Conservation (phyloP, 2,797 vertebrate genomes). For the Hydrolagus colliei region DNA sequence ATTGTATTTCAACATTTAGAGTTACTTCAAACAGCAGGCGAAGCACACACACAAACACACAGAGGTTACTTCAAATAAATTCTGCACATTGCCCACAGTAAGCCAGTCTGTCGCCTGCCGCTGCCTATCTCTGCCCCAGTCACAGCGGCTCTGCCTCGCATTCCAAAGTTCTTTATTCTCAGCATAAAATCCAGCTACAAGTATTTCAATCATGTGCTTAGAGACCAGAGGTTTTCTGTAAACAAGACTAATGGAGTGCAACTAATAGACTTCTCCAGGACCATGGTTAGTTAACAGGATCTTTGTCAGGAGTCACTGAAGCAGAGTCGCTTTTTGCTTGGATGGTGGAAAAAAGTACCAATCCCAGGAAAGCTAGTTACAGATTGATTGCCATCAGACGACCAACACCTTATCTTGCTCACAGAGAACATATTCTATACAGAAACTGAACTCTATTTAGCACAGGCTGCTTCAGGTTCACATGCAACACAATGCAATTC, state of each 20-base stretch:
- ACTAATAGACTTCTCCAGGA: conserved; percentile 47
- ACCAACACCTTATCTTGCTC: conserved; percentile 29
- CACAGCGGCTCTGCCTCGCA: conserved; percentile 31
- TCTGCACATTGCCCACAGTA: conserved; percentile 27
- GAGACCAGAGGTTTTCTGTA: conserved; percentile 50
- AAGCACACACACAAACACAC: neutral
- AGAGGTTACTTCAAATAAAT: neutral
- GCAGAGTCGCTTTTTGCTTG: conserved; percentile 41
- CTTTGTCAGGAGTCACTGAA: conserved; percentile 50
- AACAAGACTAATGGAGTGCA: conserved; percentile 55
- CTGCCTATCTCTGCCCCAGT: conserved; percentile 6
- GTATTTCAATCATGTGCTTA: conserved; percentile 50
- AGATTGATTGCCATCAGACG: conserved; percentile 37
- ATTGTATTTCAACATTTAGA: neutral
- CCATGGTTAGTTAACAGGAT: conserved; percentile 42
- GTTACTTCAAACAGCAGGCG: neutral
- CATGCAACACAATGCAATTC: neutral
- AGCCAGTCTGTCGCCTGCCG: neutral
- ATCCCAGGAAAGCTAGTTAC: conserved; percentile 37
- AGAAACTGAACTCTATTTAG: neutral
- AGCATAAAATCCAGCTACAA: conserved; percentile 42
- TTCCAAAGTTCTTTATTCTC: conserved; percentile 44
- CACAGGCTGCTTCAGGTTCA: neutral
- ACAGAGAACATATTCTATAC: conserved; percentile 6
- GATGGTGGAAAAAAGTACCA: conserved; percentile 40